Conservation (phyloP, 2,888 invertebrate genomes). For the Slavum lentiscoides region DNA sequence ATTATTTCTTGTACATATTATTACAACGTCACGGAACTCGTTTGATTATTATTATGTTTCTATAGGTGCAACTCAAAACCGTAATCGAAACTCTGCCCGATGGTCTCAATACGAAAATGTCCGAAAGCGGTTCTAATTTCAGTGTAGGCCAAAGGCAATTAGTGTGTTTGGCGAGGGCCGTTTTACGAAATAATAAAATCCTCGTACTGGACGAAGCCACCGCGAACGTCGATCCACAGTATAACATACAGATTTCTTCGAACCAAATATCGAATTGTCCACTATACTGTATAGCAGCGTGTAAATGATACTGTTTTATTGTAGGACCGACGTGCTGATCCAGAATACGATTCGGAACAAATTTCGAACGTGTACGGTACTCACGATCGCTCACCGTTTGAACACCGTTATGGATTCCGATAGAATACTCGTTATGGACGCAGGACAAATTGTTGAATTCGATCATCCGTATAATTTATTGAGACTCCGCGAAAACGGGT, state of each 20-base stretch:
- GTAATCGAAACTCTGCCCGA: constrained; percentile 65
- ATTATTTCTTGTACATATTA: neutral
- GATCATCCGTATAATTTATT: constrained; percentile 72
- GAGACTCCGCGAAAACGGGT: constrained; percentile 64
- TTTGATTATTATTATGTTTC: neutral
- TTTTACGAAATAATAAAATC: constrained; percentile 80
- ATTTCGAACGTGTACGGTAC: constrained; percentile 80
- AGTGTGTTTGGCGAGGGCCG: constrained; percentile 86
- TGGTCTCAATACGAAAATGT: constrained; percentile 71
- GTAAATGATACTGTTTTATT: too few relatives aligned
- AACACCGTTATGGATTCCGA: constrained; percentile 94
- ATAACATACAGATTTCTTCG: constrained; percentile 56
- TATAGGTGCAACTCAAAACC: constrained; percentile 74
- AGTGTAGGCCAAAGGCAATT: constrained; percentile 90
- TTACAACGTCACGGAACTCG: too few relatives aligned
- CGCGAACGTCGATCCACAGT: constrained; percentile 88
- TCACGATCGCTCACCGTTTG: constrained; percentile 88
- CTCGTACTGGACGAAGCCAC: constrained; percentile 91
- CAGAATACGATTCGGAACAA: constrained; percentile 79
- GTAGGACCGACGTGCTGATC: constrained; percentile 79
- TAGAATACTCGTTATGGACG: constrained; percentile 83
- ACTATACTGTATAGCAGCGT: too few relatives aligned
- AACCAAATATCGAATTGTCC: too few relatives aligned
- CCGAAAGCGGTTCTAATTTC: constrained; percentile 80
- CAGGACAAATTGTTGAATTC: constrained; percentile 76